Conservation (phyloP, 2,113 vertebrate species). For the Dasyornis broadbenti region DNA sequence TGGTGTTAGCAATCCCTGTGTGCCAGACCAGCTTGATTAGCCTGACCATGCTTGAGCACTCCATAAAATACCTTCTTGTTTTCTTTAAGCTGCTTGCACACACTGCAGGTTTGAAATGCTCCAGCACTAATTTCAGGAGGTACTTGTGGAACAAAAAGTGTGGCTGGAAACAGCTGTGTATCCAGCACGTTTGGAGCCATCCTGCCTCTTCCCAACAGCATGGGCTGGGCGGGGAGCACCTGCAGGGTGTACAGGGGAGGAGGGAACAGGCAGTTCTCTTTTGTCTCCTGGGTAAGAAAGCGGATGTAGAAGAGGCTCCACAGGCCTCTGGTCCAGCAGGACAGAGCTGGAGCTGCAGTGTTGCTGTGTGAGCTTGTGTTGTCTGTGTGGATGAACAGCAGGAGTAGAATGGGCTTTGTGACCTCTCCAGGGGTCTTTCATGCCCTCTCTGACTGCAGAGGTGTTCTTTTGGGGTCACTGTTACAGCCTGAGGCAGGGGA, state of each 20-base stretch:
- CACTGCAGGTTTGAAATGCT: neutral
- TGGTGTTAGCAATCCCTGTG: neutral
- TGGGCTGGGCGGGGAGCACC: neutral
- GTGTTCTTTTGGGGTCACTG: neutral
- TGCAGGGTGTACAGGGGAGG: neutral
- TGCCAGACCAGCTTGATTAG: neutral
- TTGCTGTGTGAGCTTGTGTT: neutral
- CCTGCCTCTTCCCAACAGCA: neutral
- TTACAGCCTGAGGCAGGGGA: neutral
- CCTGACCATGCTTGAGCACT: neutral
- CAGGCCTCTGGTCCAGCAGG: neutral
- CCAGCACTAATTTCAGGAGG: neutral
- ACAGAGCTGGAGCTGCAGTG: rapidly evolving
- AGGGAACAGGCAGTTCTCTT: neutral
- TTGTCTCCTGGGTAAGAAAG: neutral
- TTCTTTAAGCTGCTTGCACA: slow-evolving; percentile 32
- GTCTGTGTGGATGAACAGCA: neutral
- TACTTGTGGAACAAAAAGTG: neutral
- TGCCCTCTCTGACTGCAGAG: neutral
- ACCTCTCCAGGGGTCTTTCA: neutral
- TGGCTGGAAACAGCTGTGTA: neutral
- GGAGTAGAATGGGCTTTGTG: neutral
- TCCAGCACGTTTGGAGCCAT: neutral
- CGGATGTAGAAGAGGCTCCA: neutral
- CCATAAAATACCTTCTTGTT: slow-evolving; percentile 26